These are phyloP conservation scores for Gasterosteus nipponicus DNA, from an alignment of 2,113 vertebrate species.

Conservation along the genomic window DNA sequence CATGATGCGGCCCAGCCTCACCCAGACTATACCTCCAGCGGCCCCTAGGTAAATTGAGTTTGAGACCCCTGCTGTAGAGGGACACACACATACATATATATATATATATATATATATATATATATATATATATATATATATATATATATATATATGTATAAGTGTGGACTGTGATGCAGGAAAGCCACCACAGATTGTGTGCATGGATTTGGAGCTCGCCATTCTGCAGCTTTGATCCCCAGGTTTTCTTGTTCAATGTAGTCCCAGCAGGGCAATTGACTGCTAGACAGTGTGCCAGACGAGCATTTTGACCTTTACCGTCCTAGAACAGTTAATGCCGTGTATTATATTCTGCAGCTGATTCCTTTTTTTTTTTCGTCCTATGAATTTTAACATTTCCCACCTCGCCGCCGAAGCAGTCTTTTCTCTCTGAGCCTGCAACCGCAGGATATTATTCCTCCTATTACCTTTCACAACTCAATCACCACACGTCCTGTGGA, in stretches of 20 bases:
- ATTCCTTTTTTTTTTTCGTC: slow-evolving; percentile 66
- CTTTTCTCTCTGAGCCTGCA: slow-evolving; percentile 45
- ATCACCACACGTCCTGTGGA: slow-evolving; percentile 69
- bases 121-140: no score
- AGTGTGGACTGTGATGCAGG: slow-evolving; percentile 45
- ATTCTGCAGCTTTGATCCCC: slow-evolving; percentile 56
- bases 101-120: not conserved
- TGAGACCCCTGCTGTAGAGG: no score
- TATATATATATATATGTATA: no score
- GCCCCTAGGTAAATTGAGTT: no score
- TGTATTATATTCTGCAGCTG: slow-evolving; percentile 75
- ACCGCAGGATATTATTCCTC: slow-evolving; percentile 70
- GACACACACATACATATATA: no score
- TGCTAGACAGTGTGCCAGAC: slow-evolving; percentile 54
- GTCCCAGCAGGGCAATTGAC: slow-evolving; percentile 43
- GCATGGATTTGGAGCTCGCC: slow-evolving; percentile 40
- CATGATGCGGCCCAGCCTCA: no score
- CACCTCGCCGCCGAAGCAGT: slow-evolving; percentile 27
- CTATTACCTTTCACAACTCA: slow-evolving; percentile 75
- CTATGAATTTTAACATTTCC: slow-evolving; percentile 81
- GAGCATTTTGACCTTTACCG: slow-evolving; percentile 72
- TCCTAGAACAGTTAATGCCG: slow-evolving; percentile 67
- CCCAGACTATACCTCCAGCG: no score
- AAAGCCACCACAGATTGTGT: slow-evolving; percentile 44
- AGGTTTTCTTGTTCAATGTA: slow-evolving; percentile 41